Conservation (phyloP, 2,113 vertebrate genomes). For the Pteronura brasiliensis region DNA sequence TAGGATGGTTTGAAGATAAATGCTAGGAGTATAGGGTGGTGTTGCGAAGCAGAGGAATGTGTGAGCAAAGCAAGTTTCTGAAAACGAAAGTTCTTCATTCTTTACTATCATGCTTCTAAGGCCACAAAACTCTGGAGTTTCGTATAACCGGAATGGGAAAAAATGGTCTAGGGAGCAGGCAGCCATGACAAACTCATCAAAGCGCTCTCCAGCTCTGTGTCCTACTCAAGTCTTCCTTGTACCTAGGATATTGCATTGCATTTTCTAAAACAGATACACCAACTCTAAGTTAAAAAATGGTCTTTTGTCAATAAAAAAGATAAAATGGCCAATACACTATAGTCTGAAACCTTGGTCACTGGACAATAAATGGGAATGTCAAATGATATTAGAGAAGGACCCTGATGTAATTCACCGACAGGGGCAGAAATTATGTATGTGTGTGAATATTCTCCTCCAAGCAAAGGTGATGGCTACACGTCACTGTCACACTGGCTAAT, state of each 20-base stretch:
- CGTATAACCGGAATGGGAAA: background rate
- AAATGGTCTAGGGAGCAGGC: background rate
- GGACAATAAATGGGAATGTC: background rate
- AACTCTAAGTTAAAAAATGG: background rate
- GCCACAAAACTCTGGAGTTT: background rate
- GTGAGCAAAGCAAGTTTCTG: background rate
- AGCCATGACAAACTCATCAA: background rate
- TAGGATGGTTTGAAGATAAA: background rate
- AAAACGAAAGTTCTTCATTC: background rate
- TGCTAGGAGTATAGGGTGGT: background rate
- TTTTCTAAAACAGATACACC: background rate
- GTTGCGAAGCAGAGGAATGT: background rate
- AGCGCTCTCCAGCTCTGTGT: background rate
- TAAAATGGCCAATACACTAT: background rate
- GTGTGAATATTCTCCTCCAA: conserved; percentile 37
- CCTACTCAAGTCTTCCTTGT: background rate
- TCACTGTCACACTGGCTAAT: conserved; percentile 44
- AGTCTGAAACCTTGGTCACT: background rate
- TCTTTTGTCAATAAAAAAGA: background rate
- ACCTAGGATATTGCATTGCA: background rate
- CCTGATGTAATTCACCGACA: background rate
- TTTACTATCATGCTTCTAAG: background rate
- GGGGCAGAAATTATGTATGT: conserved; percentile 26
- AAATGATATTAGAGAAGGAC: background rate
- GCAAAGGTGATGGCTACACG: background rate